Percentiles rank a stretch among this genome's conserved stretches.
phyloP scores from a whole-genome alignment of 2,797 vertebrate genomes.

The Macropodus opercularis region DNA sequence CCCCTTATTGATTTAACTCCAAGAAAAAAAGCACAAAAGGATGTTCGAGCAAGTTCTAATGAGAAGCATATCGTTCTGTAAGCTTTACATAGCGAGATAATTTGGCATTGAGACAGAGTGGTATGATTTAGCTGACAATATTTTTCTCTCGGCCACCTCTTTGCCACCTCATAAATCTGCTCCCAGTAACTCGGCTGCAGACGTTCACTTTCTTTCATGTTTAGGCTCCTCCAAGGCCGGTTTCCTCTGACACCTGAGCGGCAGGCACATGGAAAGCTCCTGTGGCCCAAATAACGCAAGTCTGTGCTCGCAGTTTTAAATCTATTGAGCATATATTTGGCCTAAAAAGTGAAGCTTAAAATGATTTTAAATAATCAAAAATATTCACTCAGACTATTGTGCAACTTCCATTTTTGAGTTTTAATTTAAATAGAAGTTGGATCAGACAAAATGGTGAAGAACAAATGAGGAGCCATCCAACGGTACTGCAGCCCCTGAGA shows the following conservation, averaged over 20 bases:
- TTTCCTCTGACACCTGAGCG: conserved; percentile 41
- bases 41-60: conserved; percentile 63
- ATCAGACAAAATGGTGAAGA: not conserved
- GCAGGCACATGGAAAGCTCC: conserved; percentile 37
- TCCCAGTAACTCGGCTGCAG: conserved; percentile 58
- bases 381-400: not conserved
- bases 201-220: conserved; percentile 66
- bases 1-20: not conserved
- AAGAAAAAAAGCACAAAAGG: conserved; percentile 33
- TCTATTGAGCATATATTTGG: not conserved
- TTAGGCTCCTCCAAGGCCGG: conserved; percentile 33
- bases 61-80: conserved; percentile 61
- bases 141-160: conserved; percentile 73
- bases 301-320: conserved; percentile 11
- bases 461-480: conserved; percentile 9
- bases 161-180: conserved; percentile 75
- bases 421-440: conserved; percentile 3
- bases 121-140: conserved; percentile 76
- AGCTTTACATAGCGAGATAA: conserved; percentile 74
- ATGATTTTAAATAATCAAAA: not conserved
- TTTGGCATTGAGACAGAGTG: conserved; percentile 71
- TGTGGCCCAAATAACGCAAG: conserved; percentile 2
- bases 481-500: conserved; percentile 16
- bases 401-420: not conserved
- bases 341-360: not conserved